Percentiles rank a stretch among this genome's conserved stretches.
Evolutionary conservation across 2,113 vertebrate genomes (phyloP).

Genomic region (Pedetes capensis): DNA sequence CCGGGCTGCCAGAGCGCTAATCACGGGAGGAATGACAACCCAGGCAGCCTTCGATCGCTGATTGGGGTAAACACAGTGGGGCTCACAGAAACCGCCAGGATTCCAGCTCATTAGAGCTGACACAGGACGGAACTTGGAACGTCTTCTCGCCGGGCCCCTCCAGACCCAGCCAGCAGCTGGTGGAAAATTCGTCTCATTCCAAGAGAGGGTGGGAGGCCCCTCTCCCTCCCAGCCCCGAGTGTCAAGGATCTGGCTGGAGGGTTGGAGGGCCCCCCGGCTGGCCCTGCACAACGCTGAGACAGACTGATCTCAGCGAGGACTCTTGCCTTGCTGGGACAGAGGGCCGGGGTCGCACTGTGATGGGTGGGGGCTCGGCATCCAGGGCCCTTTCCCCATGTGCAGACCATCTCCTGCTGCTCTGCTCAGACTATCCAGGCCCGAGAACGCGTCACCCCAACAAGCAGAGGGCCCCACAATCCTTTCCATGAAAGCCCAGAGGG

Average conservation of each 20-base stretch:
- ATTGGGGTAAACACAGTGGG: constrained; percentile 70
- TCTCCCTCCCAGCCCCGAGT: not conserved
- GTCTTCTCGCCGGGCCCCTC: not conserved
- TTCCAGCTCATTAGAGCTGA: constrained; percentile 51
- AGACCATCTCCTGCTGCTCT: rapidly evolving
- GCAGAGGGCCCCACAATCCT: rapidly evolving
- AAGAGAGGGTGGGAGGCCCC: not conserved
- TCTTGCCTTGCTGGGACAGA: not conserved
- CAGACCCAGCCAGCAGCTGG: constrained; percentile 8
- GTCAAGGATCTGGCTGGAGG: constrained; percentile 2
- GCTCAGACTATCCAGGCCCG: not conserved
- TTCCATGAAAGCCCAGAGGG: not conserved
- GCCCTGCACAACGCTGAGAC: not conserved
- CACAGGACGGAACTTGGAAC: not conserved
- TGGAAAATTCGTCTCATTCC: constrained; percentile 23
- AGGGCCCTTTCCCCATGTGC: rapidly evolving
- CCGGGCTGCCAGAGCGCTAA: not conserved
- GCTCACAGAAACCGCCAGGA: constrained; percentile 61
- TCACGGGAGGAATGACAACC: constrained; percentile 41
- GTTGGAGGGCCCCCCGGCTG: rapidly evolving
- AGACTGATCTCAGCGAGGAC: not conserved
- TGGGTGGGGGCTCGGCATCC: rapidly evolving
- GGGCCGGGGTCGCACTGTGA: not conserved
- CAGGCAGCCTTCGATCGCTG: constrained; percentile 15
- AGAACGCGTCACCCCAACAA: not conserved